Evolutionary conservation across 2,888 invertebrate genomes (phyloP).

Genomic region (Margaritifera margaritifera): DNA sequence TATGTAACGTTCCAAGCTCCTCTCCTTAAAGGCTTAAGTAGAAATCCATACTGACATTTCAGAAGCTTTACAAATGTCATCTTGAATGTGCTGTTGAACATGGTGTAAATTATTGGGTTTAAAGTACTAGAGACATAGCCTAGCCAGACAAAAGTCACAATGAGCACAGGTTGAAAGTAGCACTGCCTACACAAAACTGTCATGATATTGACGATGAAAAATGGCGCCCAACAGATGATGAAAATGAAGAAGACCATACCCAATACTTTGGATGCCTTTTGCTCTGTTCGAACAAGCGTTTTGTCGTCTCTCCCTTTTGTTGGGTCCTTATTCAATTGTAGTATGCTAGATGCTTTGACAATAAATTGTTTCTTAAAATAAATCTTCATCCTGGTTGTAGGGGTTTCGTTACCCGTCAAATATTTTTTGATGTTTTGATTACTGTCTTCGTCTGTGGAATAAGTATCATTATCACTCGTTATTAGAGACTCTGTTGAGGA

Average conservation of each 20-base stretch:
- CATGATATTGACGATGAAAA: conserved; percentile 69
- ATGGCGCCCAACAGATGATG: conserved; percentile 72
- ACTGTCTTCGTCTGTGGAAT: no score
- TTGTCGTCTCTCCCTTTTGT: conserved; percentile 38
- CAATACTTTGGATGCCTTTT: conserved; percentile 92
- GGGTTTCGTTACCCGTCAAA: no score
- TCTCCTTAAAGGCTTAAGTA: conserved; percentile 42
- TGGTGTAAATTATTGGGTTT: conserved; percentile 73
- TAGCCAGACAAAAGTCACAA: conserved; percentile 69
- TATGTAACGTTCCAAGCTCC: conserved; percentile 6
- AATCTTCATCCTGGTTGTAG: no score
- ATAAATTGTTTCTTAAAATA: conserved; percentile 35
- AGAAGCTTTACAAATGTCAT: conserved; percentile 68
- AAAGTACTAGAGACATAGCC: conserved; percentile 71
- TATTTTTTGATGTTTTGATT: no score
- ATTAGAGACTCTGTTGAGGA: no score
- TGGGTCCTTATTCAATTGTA: conserved; percentile 56
- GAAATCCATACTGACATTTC: conserved; percentile 57
- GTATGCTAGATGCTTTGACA: conserved; percentile 58
- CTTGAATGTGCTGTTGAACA: conserved; percentile 71
- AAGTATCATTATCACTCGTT: no score
- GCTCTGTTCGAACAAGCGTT: conserved; percentile 83
- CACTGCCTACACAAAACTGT: conserved; percentile 81
- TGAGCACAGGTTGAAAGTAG: conserved; percentile 77
- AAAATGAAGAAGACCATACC: conserved; percentile 71